phyloP scores from a whole-genome alignment of 2,113 vertebrate genomes.

The Peromyscus maniculatus region DNA sequence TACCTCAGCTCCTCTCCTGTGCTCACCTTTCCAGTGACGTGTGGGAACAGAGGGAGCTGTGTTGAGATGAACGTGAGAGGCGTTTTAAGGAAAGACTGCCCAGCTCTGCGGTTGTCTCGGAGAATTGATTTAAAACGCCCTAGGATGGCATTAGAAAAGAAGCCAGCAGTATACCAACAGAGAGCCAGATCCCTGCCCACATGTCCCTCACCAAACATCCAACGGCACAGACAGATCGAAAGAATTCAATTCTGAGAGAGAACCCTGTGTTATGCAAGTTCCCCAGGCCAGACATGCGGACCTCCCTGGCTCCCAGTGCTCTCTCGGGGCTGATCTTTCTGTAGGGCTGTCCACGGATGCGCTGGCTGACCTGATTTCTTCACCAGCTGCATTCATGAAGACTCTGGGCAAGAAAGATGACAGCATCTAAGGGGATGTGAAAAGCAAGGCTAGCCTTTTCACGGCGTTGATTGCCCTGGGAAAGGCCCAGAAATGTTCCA shows the following conservation, averaged over 20 bases:
- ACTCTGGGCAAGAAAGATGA: neutral
- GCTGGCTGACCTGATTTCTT: conserved; percentile 19
- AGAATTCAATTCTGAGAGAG: neutral
- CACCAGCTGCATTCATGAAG: neutral
- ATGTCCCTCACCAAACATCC: neutral
- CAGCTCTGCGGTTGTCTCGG: neutral
- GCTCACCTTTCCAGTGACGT: neutral
- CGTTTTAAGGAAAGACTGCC: neutral
- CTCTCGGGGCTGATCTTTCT: neutral
- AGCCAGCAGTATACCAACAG: no score
- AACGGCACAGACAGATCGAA: neutral
- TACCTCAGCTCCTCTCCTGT: neutral
- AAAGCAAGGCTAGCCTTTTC: conserved; percentile 11
- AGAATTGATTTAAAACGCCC: neutral
- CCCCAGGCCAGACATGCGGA: neutral
- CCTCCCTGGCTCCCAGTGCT: neutral
- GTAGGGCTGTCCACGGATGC: neutral
- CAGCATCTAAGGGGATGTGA: neutral
- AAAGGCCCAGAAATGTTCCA: neutral
- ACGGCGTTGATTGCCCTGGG: neutral
- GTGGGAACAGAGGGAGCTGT: neutral
- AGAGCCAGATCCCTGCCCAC: neutral
- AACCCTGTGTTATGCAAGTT: neutral
- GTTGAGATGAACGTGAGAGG: neutral
- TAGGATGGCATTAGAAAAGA: neutral